Base-by-base conservation (phyloP, 2,113 vertebrate species). In the Corythaixoides concolor region DNA sequence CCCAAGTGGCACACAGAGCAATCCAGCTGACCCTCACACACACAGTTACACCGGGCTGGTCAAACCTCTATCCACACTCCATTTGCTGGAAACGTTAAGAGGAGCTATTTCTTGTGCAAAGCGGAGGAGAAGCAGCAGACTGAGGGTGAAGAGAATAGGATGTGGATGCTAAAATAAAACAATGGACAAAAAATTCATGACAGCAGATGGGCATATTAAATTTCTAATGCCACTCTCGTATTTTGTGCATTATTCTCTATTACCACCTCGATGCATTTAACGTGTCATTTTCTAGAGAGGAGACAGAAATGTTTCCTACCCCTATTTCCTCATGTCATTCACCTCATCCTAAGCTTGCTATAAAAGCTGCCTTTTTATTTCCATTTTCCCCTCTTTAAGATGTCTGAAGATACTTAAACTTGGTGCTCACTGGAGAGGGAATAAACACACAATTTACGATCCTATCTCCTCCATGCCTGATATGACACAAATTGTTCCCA, bases 341-440 rank as follows among this genome's bases (percentile, higher is more conserved):
- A 89, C 86, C 85, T 73, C 69, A 72, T 79, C 85, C 75, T 39
- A 72, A 96, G 69, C 76, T 55, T 90, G 52, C 50, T 63, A 43
- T 72, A 91, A 94, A 95, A 92, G 49, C 64, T 86, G n/a, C 49
- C 83, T 67, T 91, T 96, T 92, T 78, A 89, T 92, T 95, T 91
- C 80, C 87, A 92, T 85, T 96, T 82, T 87, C 90, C 35, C 62
- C 59, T 89, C 79, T 90, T 84, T 77, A 86, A 87, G 62, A 49
- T 32, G 64, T 56, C 88, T 86, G 76, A 81, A 91, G 85, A 85
- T 72, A 88, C 37, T 90, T 94, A 87, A 91, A 83, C 39, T 53
- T 11, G n/a, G 52, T 69, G 86, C 43, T 96, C 86, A 64, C 27
- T 32, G 81, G 77, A 88, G 74, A 81, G 81, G 30, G 78, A 91